Evolutionary conservation across 2,888 invertebrate species (phyloP).

Genomic region (Sarcophaga carnaria): DNA sequence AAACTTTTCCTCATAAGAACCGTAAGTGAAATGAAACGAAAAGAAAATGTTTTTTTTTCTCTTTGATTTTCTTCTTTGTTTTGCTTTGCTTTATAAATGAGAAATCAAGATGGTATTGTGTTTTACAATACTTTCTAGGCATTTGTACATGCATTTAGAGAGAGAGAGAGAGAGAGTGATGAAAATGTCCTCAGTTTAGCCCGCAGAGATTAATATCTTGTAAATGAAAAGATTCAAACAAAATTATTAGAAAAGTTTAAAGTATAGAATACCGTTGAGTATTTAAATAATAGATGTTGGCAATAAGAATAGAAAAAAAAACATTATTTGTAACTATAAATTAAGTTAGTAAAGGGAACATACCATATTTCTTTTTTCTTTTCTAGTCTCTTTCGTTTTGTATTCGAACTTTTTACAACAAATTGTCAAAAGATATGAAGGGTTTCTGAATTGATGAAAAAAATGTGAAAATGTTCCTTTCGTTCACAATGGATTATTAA

Average conservation of each 20-base stretch:
- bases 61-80: neutral
- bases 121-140: neutral
- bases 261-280: slow-evolving; percentile 60
- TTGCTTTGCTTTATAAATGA: neutral
- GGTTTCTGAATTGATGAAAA: neutral
- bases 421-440: slow-evolving; percentile 57
- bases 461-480: neutral
- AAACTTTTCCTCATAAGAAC: neutral
- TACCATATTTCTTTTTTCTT: slow-evolving; percentile 7
- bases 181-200: slow-evolving; percentile 23
- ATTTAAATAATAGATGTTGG: slow-evolving; percentile 67
- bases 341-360: slow-evolving; percentile 56
- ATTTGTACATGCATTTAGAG: neutral
- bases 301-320: neutral
- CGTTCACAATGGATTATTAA: no score
- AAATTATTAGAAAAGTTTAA: slow-evolving; percentile 65
- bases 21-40: neutral
- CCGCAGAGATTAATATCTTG: slow-evolving; percentile 61
- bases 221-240: slow-evolving; percentile 65
- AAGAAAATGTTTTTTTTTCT: neutral
- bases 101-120: slow-evolving; percentile 54
- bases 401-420: slow-evolving; percentile 53
- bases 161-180: neutral
- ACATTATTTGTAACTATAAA: slow-evolving; percentile 46
- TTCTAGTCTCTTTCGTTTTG: neutral